Percentiles rank a stretch among this genome's conserved stretches.
phyloP scores from a whole-genome alignment of 2,888 invertebrate genomes.

The Plagodis dolabraria region DNA sequence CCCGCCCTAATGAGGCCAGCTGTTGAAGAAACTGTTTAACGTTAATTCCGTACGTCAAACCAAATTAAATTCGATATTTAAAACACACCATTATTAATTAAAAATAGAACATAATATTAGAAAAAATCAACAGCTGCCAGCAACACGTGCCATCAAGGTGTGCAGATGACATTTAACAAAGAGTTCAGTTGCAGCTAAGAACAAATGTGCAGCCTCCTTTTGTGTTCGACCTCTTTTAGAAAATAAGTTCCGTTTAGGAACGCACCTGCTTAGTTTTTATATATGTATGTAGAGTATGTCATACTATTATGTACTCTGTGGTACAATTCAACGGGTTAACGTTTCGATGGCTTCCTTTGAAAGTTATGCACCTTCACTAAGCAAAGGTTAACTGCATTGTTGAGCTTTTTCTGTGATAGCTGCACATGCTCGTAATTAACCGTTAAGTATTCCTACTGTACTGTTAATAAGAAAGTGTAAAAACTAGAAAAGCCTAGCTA shows the following conservation, averaged over 20 bases:
- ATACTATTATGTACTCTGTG: no score
- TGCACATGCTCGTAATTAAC: no score
- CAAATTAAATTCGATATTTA: conserved; percentile 17
- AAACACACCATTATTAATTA: conserved; percentile 29
- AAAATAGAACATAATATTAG: conserved; percentile 35
- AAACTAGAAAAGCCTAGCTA: no score
- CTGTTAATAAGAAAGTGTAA: no score
- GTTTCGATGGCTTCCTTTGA: conserved; percentile 21
- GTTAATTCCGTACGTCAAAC: background rate
- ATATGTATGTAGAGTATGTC: background rate
- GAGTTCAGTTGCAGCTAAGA: conserved; percentile 28
- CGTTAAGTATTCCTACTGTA: no score
- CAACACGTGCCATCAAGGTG: conserved; percentile 50
- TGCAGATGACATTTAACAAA: conserved; percentile 50
- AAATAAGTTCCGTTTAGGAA: conserved; percentile 20
- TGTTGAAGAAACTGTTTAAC: background rate
- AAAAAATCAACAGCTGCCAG: conserved; percentile 45
- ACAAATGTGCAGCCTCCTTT: conserved; percentile 23
- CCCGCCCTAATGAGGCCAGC: conserved; percentile 1
- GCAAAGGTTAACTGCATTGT: conserved; percentile 13
- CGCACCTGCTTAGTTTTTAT: conserved; percentile 19
- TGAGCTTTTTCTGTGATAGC: background rate
- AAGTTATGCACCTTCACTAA: conserved; percentile 12
- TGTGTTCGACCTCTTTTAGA: conserved; percentile 34
- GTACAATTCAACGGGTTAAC: conserved; percentile 26